Base-by-base conservation (phyloP, 1,140 invertebrate genomes). In the Megalopta genalis region DNA sequence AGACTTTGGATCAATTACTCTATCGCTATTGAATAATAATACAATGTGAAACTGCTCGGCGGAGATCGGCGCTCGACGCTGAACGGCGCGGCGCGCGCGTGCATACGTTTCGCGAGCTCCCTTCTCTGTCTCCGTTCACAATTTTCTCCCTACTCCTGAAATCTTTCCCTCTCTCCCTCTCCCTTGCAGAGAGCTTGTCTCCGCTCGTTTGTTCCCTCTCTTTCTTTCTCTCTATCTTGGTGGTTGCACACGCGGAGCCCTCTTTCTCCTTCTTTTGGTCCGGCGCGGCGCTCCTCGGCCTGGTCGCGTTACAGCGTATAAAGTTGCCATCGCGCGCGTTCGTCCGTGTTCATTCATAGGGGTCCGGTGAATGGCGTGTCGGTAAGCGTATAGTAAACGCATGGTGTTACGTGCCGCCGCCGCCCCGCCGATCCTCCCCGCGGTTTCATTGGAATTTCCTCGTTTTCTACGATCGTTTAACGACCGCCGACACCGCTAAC, bases 321-420 rank as follows among this genome's bases (percentile, higher is more conserved):
- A 92, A 92, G 88, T 92, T 89, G 86, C 87, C 89, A 90, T 90
- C 90, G 88, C 90, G 85, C 89, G 85, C 89, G 87, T 88, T 90
- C 87, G 85, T 89, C 85, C 84, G 87, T 84, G 83, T 91, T 92
- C 91, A 92, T 92, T 92, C 91, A 92, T 91, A 89, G 88, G 85
- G 87, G 83, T 83, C 86, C 83, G 80, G 88, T 92, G 91, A 92
- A 92, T 92, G 91, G 90, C 87, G 86, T 87, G 86, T 88, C 80
- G 88, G 89, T 84, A 87, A 83, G 80, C 85, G 54, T 91, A 88
- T 82, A 86, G 83, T 82, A 82, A 82, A 77, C 83, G 80, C 77
- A 82, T 37, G 64, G 67, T 72, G 57, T 68, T 52, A 49, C n/a
- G 32, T 52, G 32, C 64, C 8, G 21, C 54, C 32, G 49, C 52